Conservation (phyloP, 2,113 vertebrate genomes). For the Phrynosoma blainvillii region DNA sequence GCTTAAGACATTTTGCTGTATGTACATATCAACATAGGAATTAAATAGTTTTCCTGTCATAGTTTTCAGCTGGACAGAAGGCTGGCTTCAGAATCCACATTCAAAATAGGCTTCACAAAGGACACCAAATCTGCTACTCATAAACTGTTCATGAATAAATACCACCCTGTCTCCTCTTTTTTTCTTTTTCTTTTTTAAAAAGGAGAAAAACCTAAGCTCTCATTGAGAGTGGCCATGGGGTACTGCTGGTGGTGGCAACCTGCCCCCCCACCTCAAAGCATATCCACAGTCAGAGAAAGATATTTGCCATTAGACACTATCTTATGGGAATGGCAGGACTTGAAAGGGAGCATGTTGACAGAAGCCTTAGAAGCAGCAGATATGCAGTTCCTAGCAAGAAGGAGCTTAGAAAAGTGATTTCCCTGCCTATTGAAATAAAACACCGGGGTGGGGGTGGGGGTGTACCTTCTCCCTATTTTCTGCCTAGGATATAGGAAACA, state of each 20-base stretch:
- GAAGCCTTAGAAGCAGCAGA: no score
- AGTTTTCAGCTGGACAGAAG: not conserved
- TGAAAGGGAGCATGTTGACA: not conserved
- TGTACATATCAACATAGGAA: not conserved
- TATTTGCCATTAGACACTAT: no score
- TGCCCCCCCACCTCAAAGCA: no score
- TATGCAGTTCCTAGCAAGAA: no score
- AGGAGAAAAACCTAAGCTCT: no score
- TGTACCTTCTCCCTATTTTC: not conserved
- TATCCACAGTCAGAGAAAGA: no score
- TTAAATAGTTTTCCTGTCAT: not conserved
- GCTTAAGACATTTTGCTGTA: slow-evolving; percentile 8
- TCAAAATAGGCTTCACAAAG: not conserved
- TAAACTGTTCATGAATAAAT: no score
- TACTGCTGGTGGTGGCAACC: no score
- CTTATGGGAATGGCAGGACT: no score
- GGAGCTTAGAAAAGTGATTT: not conserved
- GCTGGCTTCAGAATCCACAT: not conserved
- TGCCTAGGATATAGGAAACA: not conserved
- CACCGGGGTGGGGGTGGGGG: not conserved
- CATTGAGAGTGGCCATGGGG: no score
- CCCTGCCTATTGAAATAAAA: not conserved
- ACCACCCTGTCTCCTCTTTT: no score
- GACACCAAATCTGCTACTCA: not conserved
- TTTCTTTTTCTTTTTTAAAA: no score